phyloP scores from a whole-genome alignment of 2,888 invertebrate species.

The Drosophila paracracens region DNA sequence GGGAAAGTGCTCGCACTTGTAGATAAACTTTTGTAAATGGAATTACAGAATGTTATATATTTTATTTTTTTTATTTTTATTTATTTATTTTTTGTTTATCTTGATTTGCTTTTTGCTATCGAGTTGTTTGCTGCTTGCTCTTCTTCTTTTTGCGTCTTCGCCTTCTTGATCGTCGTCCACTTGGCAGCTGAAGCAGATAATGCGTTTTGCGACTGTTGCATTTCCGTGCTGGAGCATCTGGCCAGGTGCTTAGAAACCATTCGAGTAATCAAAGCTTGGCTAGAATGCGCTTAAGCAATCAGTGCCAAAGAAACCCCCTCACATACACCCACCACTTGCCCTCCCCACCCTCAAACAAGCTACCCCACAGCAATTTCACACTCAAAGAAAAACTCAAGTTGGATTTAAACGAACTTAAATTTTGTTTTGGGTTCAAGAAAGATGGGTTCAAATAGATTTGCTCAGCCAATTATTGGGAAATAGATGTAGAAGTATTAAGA shows the following conservation, averaged over 20 bases:
- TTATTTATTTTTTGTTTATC: background rate
- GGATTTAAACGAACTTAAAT: background rate
- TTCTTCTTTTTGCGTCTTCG: conserved; percentile 13
- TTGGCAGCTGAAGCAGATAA: conserved; percentile 75
- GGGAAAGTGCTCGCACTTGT: conserved; percentile 62
- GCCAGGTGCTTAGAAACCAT: conserved; percentile 74
- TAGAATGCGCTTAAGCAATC: conserved; percentile 72
- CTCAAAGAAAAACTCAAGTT: background rate
- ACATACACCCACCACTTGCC: background rate
- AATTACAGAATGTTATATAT: conserved; percentile 70
- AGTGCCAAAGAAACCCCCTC: conserved; percentile 17
- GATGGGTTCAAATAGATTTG: background rate
- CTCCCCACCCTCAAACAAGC: background rate
- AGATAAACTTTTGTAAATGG: conserved; percentile 80
- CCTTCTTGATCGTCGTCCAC: conserved; percentile 49
- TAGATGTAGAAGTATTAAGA: background rate
- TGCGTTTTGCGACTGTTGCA: conserved; percentile 80
- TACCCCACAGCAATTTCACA: background rate
- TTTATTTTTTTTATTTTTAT: background rate
- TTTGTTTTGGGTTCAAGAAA: background rate
- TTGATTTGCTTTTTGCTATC: background rate
- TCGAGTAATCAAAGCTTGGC: conserved; percentile 76
- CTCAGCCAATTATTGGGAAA: background rate
- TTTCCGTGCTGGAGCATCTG: conserved; percentile 45
- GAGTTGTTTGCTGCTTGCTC: conserved; percentile 6